Base-by-base conservation (phyloP, 2,797 vertebrate species). In the Neostethus bicornis region DNA sequence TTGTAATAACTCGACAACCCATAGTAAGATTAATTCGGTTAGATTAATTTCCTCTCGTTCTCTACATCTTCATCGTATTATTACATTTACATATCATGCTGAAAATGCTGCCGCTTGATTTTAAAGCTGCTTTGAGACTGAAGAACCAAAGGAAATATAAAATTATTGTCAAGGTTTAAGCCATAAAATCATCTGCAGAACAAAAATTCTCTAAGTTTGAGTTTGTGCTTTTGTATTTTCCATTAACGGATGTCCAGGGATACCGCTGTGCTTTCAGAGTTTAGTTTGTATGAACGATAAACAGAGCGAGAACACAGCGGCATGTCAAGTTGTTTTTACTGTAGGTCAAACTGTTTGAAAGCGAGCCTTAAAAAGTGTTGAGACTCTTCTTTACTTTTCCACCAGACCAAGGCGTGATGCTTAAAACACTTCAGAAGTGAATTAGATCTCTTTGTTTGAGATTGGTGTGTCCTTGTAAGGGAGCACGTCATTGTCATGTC, bases 351-450 rank as follows among this genome's bases (percentile, higher is more conserved):
- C 85, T 49, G 65, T 71, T 46, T 44, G 12, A 37, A 34, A 51
- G 44, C 24, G 26, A 21, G 49, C 51, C 54, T 41, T 37, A 31
- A 66, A 61, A 35, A 21, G 12, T 20, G 51, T 47, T 32, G 4
- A 50, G 58, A 50, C 55, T 44, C 59, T 26, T 65, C 68, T 71
- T 77, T 73, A 65, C 59, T 51, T 35, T 60, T 16, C 23, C n/a
- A 50, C 51, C 24, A 0, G 5, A 51, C 46, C 44, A 19, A 43
- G 4, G 44, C 12, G 11, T 42, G 28, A 13, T 60, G 57, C 58
- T 43, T 65, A 28, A 51, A 77, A 73, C 59, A 58, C 47, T 50
- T 74, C 62, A 28, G 70, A 70, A 62, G 73, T 24, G 14, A 34
- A 16, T 25, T 19, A 68, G 35, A 34, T 24, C 12, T 23, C 47